Base-by-base conservation (phyloP, 2,888 invertebrate genomes). In the Antheraea yamamai region DNA sequence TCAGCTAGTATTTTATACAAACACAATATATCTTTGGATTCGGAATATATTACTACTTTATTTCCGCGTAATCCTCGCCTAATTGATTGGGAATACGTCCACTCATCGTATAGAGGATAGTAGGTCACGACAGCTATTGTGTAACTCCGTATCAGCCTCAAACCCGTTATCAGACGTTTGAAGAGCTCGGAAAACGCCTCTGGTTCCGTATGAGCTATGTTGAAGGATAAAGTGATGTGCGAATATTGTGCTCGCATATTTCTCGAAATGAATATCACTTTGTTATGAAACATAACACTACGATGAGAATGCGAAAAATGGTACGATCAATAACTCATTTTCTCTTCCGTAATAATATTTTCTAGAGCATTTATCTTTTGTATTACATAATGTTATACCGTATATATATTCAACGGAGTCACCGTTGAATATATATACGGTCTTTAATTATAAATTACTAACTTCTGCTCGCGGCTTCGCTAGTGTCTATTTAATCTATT, bases 61-160 rank as follows among this genome's bases (percentile, higher is more conserved):
- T 4, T 30, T 1, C 70, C 23, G 47, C 55, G 76, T 82, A 82
- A 89, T 89, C 88, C 87, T 81, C 78, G 79, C 82, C 84, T 91
- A 92, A 92, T 92, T 91, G 91, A 91, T 91, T 91, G 83, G 79
- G 8, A 23, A 85, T 87, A 80, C 81, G 87, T 78, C 83, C 85
- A 87, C 80, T 87, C 86, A 85, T 80, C 79, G 10, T 23, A 73
- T 68, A 55, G 73, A 75, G 73, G 39, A 72, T 64, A 66, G 52
- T n/a, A 55, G 76, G 72, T 61, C 72, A 66, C 66, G 74, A 68
- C 76, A 61, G 74, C 47, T 68, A 76, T 76, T 74, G 74, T 58
- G 70, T 47, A 66, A 72, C 61, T 55, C 55, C 68, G 68, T 73
- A 73, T 66, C 52, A 52, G 35, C 26, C 66, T 73, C 66, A 55